phyloP scores from a whole-genome alignment of 2,888 invertebrate species.

The Nematopogon swammerdamellus region DNA sequence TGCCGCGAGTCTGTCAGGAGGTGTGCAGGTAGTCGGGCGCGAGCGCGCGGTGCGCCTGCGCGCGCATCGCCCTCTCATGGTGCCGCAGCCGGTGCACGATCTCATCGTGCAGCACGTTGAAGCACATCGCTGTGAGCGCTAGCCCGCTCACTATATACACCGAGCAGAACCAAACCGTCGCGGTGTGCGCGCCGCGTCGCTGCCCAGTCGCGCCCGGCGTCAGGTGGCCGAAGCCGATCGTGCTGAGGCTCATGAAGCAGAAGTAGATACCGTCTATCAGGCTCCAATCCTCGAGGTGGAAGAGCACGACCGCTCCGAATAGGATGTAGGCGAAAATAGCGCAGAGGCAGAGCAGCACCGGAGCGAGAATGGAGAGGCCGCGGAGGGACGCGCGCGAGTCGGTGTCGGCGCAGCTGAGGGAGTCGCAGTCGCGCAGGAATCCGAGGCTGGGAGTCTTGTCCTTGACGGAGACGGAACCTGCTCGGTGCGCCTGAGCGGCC shows the following conservation, averaged over 20 bases:
- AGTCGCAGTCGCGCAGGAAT: constrained; percentile 49
- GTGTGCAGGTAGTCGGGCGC: constrained; percentile 43
- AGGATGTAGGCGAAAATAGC: constrained; percentile 90
- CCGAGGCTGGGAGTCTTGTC: constrained; percentile 40
- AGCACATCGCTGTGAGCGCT: constrained; percentile 88
- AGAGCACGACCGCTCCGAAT: constrained; percentile 85
- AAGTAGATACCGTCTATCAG: constrained; percentile 90
- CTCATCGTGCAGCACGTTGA: constrained; percentile 85
- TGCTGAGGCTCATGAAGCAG: constrained; percentile 93
- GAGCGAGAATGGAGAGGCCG: constrained; percentile 80
- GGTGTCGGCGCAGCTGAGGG: constrained; percentile 62
- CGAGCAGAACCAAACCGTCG: constrained; percentile 86
- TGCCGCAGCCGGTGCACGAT: constrained; percentile 77
- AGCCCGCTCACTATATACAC: constrained; percentile 87
- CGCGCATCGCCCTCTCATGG: constrained; percentile 40
- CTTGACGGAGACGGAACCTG: constrained; percentile 39
- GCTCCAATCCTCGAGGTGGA: constrained; percentile 90
- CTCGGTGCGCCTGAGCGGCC: constrained; percentile 47
- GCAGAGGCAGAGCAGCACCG: constrained; percentile 81
- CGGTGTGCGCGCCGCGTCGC: constrained; percentile 47
- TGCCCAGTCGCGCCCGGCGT: constrained; percentile 63
- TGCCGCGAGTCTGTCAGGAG: constrained; percentile 40
- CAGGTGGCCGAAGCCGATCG: constrained; percentile 87
- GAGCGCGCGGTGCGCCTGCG: constrained; percentile 34
- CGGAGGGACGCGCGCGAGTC: constrained; percentile 67